phyloP scores from a whole-genome alignment of 2,113 vertebrate species.

The Brachyistius frenatus region DNA sequence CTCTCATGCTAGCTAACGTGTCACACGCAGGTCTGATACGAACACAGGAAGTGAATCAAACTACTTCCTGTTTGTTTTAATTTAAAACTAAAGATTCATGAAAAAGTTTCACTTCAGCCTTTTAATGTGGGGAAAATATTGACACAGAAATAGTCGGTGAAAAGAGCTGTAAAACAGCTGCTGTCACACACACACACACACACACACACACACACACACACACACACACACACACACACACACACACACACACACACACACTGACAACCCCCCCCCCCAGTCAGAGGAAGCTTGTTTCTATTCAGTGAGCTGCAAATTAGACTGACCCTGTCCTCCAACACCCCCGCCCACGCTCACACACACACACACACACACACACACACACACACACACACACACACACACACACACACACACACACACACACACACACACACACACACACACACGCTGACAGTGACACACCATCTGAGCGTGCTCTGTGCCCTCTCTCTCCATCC shows the following conservation, averaged over 20 bases:
- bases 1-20: too few relatives aligned
- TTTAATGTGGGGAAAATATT: too few relatives aligned
- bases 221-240: not conserved
- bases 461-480: conserved; percentile 21
- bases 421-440: conserved; percentile 3
- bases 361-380: conserved; percentile 32
- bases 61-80: too few relatives aligned
- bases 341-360: conserved; percentile 32
- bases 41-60: too few relatives aligned
- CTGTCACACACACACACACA: too few relatives aligned
- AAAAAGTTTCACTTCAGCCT: too few relatives aligned
- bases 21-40: too few relatives aligned
- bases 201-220: too few relatives aligned
- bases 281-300: conserved; percentile 73
- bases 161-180: too few relatives aligned
- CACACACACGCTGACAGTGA: not conserved
- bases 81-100: too few relatives aligned
- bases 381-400: conserved; percentile 37
- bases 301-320: conserved; percentile 73
- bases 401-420: conserved; percentile 28
- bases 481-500: conserved; percentile 53
- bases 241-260: not conserved
- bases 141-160: too few relatives aligned
- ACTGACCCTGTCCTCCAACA: conserved; percentile 57
- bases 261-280: conserved; percentile 30